Evolutionary conservation across 2,888 invertebrate species (phyloP), one percentile per base, ranked within the genome.

Genomic region (Chouioia cunea): DNA sequence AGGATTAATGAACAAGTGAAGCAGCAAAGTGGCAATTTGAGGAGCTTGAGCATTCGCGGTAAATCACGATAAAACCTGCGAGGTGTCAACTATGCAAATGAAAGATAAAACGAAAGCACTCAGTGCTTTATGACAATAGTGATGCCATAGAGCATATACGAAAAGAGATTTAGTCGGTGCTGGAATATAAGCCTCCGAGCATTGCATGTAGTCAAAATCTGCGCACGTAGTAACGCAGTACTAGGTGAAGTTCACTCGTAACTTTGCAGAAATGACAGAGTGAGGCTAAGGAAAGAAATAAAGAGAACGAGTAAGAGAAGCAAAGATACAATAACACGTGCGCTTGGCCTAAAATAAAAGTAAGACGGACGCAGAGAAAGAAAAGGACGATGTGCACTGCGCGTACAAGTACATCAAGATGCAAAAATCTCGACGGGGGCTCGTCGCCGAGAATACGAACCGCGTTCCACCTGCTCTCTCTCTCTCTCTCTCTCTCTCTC

Each of bases 251-350:
- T 36, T 36, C 36, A 44, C 20, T 65, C 69, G 64, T 70, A 70
- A 70, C 52, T 70, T 52, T 52, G 64, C 43, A 4, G 53, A 65
- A 70, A 70, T 70, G 70, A 65, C 70, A 70, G 59, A 12, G 53
- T 18, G 22, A 23, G n/a, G 43, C 43, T 12, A 12, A 36, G 36
- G 12, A 36, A 36, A 36, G 36, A 36, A 36, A 36, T 36, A 27
- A 46, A 50, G 18, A 20, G 44, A 16, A 18, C 50, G 27, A 43
- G 50, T 12, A 12, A 20, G 2, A 46, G 50, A 15, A 22, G 6
- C 10, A 36, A 23, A 10, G 16, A 27, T 18, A 36, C 36, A 36
- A 36, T 12, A 36, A 36, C 36, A 36, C 36, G 36, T 36, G 36
- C 36, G 36, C 36, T 36, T 36, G 36, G 36, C 6, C 3, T 6